phyloP scores from a whole-genome alignment of 2,113 vertebrate genomes.

The Paratilapia polleni region DNA sequence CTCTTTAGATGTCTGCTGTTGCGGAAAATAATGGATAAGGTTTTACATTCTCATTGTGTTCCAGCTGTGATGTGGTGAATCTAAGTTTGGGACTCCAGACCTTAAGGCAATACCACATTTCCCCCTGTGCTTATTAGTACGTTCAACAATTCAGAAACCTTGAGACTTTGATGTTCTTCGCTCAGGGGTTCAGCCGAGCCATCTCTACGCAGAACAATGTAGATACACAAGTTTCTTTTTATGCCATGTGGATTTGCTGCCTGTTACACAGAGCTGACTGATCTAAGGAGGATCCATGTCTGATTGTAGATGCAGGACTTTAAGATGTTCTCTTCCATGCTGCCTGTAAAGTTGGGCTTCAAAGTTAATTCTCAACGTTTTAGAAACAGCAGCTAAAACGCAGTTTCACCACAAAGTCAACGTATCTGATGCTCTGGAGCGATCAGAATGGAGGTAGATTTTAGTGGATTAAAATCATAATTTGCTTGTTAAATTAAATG shows the following conservation, averaged over 20 bases:
- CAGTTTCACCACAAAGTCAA: background rate
- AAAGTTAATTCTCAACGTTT: background rate
- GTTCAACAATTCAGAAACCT: conserved; percentile 32
- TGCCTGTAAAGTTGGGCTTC: background rate
- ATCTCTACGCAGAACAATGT: background rate
- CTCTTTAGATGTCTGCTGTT: background rate
- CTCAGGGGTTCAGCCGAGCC: background rate
- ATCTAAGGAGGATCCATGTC: background rate
- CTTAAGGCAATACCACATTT: conserved; percentile 4
- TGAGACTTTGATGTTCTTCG: conserved; percentile 54
- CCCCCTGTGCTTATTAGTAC: conserved; percentile 16
- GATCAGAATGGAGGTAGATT: background rate
- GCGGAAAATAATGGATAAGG: background rate
- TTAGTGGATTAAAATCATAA: background rate
- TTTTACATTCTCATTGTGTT: conserved; percentile 21
- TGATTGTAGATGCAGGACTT: background rate
- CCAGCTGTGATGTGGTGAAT: conserved; percentile 21
- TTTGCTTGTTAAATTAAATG: background rate
- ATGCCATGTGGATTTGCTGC: background rate
- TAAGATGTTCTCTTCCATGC: background rate
- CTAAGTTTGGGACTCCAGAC: background rate
- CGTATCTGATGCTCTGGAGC: background rate
- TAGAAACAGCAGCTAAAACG: background rate
- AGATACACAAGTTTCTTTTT: background rate
- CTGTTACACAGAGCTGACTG: background rate